phyloP scores from a whole-genome alignment of 2,113 vertebrate species.

The Lanius collurio region DNA sequence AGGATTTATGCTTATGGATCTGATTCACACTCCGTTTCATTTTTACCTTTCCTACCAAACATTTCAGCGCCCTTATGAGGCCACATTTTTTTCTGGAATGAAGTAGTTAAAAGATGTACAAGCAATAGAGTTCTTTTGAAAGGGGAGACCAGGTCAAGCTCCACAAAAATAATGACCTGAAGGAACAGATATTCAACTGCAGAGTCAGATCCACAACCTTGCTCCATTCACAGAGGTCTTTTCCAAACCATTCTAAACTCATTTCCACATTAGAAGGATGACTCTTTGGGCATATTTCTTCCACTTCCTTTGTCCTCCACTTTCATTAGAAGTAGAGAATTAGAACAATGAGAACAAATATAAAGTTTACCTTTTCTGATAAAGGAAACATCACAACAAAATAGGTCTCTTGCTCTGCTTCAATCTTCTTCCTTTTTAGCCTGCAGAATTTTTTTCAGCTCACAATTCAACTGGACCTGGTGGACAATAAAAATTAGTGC shows the following conservation, averaged over 20 bases:
- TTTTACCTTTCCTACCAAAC: background rate
- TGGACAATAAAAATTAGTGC: background rate
- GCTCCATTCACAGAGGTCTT: background rate
- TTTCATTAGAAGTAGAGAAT: background rate
- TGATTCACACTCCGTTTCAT: background rate
- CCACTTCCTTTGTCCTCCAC: background rate
- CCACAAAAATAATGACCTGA: background rate
- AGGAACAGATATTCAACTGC: background rate
- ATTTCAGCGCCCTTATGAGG: background rate
- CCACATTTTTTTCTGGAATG: background rate
- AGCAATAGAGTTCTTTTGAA: background rate
- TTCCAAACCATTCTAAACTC: background rate
- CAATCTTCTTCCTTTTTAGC: background rate
- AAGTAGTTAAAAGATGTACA: background rate
- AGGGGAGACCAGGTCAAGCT: background rate
- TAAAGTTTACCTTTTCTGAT: background rate
- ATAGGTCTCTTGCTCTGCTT: background rate
- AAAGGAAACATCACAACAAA: background rate
- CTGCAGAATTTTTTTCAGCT: background rate
- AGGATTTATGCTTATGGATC: background rate
- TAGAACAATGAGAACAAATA: background rate
- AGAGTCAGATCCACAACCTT: background rate
- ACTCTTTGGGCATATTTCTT: background rate
- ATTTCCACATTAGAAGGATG: background rate
- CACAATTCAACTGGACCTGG: background rate